Evolutionary conservation across 1,140 invertebrate genomes (phyloP).

Genomic region (Sitobion miscanthi): DNA sequence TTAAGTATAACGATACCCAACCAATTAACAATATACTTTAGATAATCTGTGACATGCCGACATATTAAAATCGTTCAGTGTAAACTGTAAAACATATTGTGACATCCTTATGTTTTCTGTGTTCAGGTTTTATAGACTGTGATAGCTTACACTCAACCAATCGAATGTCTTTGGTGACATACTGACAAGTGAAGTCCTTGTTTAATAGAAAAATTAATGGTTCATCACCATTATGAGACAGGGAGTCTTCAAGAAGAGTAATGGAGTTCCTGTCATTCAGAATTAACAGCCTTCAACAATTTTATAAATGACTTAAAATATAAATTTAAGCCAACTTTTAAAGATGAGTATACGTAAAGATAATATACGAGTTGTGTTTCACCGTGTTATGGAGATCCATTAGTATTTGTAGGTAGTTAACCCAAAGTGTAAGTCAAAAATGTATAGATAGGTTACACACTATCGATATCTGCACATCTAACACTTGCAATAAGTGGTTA

Average conservation of each 20-base stretch:
- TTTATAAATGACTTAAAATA: no score
- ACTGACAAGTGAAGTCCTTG: neutral
- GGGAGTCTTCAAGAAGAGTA: neutral
- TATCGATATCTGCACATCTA: neutral
- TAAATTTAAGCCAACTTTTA: no score
- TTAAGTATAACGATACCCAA: no score
- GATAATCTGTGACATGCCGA: neutral
- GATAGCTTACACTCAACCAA: neutral
- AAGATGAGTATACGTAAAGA: no score
- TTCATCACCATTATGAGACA: neutral
- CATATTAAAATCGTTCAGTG: neutral
- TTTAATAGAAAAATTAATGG: neutral
- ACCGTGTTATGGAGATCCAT: neutral
- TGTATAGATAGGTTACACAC: neutral
- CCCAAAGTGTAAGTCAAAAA: neutral
- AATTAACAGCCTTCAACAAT: neutral
- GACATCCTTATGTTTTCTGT: neutral
- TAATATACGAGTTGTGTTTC: neutral
- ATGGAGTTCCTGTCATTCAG: neutral
- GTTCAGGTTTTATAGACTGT: neutral
- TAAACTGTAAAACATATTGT: neutral
- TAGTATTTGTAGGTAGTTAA: neutral
- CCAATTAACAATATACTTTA: neutral
- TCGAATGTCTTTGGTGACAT: neutral
- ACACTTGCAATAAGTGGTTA: neutral